These are phyloP conservation scores for Pygmarrhopalites habei DNA, from an alignment of 1,140 invertebrate species.

Conservation along the genomic window DNA sequence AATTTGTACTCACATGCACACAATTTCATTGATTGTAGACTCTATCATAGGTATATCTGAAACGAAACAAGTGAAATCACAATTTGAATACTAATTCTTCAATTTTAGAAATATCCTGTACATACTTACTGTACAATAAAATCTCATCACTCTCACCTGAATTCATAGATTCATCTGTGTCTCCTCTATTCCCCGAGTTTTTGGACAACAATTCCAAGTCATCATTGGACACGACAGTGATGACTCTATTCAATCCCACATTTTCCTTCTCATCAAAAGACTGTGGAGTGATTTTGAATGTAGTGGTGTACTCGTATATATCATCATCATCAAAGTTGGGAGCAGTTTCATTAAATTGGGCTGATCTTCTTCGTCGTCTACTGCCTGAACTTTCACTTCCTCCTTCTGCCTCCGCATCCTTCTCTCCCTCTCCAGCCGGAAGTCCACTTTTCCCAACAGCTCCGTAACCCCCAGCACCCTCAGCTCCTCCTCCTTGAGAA, in stretches of 20 bases:
- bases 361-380: slow-evolving; percentile 22
- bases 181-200: background rate
- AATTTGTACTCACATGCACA: too few species aligned
- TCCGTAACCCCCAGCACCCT: slow-evolving; percentile 52
- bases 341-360: slow-evolving; percentile 62
- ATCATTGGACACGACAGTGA: slow-evolving; percentile 35
- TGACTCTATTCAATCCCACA: slow-evolving; percentile 74
- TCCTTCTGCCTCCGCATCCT: slow-evolving; percentile 54
- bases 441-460: slow-evolving; percentile 35
- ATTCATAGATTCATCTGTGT: too few species aligned
- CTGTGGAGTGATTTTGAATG: slow-evolving; percentile 51
- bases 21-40: slow-evolving; percentile 28
- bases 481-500: slow-evolving; percentile 61
- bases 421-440: slow-evolving; percentile 36
- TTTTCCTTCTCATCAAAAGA: slow-evolving; percentile 59
- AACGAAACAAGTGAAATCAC: too few species aligned
- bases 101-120: too few species aligned
- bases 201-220: slow-evolving; percentile 33
- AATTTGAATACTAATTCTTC: too few species aligned
- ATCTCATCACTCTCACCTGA: slow-evolving; percentile 7
- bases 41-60: slow-evolving; percentile 30
- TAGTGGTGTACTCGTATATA: slow-evolving; percentile 45
- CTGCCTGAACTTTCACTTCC: slow-evolving; percentile 47
- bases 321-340: slow-evolving; percentile 48
- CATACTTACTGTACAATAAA: too few species aligned